Base-by-base conservation (phyloP, 2,797 vertebrate species). In the Percopsis omiscomaycus region DNA sequence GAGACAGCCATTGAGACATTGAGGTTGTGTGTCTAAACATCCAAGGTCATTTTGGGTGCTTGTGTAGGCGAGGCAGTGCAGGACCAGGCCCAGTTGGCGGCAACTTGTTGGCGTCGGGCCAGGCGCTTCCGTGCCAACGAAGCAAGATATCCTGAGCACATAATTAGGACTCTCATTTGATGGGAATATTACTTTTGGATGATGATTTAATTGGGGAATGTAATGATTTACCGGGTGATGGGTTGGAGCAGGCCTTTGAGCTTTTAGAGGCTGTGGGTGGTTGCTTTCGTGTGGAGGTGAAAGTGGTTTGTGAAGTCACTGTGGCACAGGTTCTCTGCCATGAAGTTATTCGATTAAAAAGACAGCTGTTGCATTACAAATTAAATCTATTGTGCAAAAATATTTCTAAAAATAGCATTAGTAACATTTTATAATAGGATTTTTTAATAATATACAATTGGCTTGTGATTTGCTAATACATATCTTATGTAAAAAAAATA, bases 171-270 rank as follows among this genome's bases (percentile, higher is more conserved):
- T 75, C 62, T 78, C 69, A 59, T 60, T 69, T 54, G 59, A 66
- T 57, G 28, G 32, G 61, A 77, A 75, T 76, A 76, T 77, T 69
- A 15, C 78, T 75, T 32, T 52, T 69, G 64, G 61, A 69, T 82
- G 55, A 74, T 70, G 67, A 52, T 80, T 75, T 83, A 83, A 86
- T 76, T 82, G 78, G 64, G 73, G 74, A 85, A 85, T 86, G 79
- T 85, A 86, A 89, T 81, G 75, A 77, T 71, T 82, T 82, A 74
- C 56, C 2, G 28, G 68, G 66, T 50, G 71, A 57, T 74, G 79
- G 14, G 77, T 79, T 72, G 68, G 49, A 82, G 79, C 81, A 87
- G 77, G 82, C 76, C 64, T 77, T 42, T 16, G 55, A 59, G 61
- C 60, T 16, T 16, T 50, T 47, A 61, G 65, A 66, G 55, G 47